These are phyloP conservation scores for Pterostichus niger DNA, from an alignment of 2,888 invertebrate species.

Conservation along the genomic window DNA sequence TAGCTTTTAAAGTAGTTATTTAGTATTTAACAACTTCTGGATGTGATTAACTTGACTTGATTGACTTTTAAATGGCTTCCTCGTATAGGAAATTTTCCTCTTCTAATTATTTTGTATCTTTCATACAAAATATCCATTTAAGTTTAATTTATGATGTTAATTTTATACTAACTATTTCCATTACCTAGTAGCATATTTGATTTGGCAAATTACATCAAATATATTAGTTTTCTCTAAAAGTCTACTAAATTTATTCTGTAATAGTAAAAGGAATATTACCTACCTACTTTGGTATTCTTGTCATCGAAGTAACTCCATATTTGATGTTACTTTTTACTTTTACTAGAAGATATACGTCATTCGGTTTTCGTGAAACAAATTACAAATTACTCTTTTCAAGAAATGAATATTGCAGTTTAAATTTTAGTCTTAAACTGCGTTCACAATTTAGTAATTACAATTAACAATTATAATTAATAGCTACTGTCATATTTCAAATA, in stretches of 20 bases:
- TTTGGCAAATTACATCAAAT: too few species aligned
- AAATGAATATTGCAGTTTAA: too few species aligned
- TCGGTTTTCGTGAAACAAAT: not conserved
- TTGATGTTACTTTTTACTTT: conserved; percentile 40
- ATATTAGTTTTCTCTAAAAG: conserved; percentile 45
- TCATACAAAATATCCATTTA: too few species aligned
- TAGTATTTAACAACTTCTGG: not conserved
- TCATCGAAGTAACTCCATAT: not conserved
- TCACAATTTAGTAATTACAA: too few species aligned
- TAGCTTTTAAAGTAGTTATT: not conserved
- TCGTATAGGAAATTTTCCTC: not conserved
- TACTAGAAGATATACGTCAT: conserved; percentile 20
- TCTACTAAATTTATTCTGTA: conserved; percentile 48
- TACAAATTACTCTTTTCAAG: too few species aligned
- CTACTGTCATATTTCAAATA: too few species aligned
- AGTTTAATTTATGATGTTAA: too few species aligned
- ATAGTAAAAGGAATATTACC: conserved; percentile 9
- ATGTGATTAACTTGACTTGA: not conserved
- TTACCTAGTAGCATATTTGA: too few species aligned
- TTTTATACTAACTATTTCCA: too few species aligned
- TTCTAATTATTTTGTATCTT: not conserved
- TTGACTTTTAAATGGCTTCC: not conserved
- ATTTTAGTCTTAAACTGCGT: too few species aligned
- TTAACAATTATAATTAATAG: too few species aligned
- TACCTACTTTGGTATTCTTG: conserved; percentile 22